Evolutionary conservation across 1,140 invertebrate species (phyloP).

Genomic region (Neodiprion lecontei): DNA sequence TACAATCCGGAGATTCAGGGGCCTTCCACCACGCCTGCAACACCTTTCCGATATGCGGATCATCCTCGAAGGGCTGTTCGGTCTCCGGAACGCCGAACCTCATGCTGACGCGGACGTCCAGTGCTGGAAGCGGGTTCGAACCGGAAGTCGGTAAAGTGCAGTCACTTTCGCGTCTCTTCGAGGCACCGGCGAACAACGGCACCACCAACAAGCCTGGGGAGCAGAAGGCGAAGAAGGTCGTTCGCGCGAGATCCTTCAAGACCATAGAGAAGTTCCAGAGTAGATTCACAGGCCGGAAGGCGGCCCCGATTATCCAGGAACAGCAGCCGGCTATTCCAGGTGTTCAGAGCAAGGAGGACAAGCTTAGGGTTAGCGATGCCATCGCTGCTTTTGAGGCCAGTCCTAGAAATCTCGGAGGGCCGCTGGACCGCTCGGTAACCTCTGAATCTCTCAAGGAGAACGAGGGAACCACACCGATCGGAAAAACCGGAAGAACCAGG

Average conservation of each 20-base stretch:
- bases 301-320: slow-evolving; percentile 19
- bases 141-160: slow-evolving; percentile 56
- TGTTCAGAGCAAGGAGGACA: background rate
- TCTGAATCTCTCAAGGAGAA: background rate
- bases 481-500: slow-evolving; percentile 23
- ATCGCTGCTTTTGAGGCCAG: slow-evolving; percentile 37
- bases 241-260: slow-evolving; percentile 57
- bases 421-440: slow-evolving; percentile 9
- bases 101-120: slow-evolving; percentile 44
- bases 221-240: slow-evolving; percentile 47
- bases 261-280: slow-evolving; percentile 58
- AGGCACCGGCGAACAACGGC: slow-evolving; percentile 20
- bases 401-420: slow-evolving; percentile 33
- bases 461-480: background rate
- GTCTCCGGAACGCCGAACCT: slow-evolving; percentile 26
- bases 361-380: background rate
- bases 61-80: slow-evolving; percentile 31
- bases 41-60: slow-evolving; percentile 48
- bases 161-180: slow-evolving; percentile 57
- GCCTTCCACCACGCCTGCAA: slow-evolving; percentile 47
- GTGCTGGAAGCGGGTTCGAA: slow-evolving; percentile 42
- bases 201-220: background rate
- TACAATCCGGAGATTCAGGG: slow-evolving; percentile 23
- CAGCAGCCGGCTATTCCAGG: background rate
- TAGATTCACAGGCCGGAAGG: slow-evolving; percentile 50